Percentiles rank a stretch among this genome's conserved stretches.
Conservation (phyloP, 2,888 invertebrate species). For the Esperia sulphurella region DNA sequence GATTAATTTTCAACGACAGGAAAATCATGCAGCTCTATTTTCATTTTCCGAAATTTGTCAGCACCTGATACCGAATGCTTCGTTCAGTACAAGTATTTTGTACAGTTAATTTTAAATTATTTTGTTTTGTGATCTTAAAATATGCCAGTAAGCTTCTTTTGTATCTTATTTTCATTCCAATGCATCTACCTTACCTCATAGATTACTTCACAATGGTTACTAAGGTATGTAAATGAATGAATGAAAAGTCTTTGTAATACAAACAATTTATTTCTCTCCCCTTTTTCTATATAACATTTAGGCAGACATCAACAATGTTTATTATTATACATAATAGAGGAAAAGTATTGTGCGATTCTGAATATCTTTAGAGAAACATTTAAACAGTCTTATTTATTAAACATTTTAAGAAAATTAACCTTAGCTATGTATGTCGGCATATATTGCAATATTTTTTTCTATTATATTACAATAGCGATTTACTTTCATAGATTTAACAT, state of each 20-base stretch:
- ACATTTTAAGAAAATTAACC: conserved; percentile 27
- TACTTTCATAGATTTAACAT: neutral
- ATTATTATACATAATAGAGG: conserved; percentile 43
- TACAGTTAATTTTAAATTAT: too few relatives aligned
- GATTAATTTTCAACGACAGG: too few relatives aligned
- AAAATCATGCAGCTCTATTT: too few relatives aligned
- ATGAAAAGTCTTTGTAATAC: conserved; percentile 17
- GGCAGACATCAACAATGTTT: conserved; percentile 52
- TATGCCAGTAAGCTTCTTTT: too few relatives aligned
- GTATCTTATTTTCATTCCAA: too few relatives aligned
- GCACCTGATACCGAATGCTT: too few relatives aligned
- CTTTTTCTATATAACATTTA: conserved; percentile 45
- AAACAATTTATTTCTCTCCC: conserved; percentile 51
- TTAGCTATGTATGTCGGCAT: neutral
- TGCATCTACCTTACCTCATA: neutral
- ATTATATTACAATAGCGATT: neutral
- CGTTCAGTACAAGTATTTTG: too few relatives aligned
- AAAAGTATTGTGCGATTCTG: conserved; percentile 63
- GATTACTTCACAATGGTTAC: too few relatives aligned
- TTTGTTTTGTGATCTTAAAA: too few relatives aligned
- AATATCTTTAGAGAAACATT: conserved; percentile 41
- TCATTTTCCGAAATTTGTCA: too few relatives aligned
- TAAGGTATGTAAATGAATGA: neutral
- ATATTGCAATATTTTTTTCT: neutral
- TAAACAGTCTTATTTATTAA: conserved; percentile 55